phyloP scores from a whole-genome alignment of 2,113 vertebrate species.

The Stictonetta naevosa region DNA sequence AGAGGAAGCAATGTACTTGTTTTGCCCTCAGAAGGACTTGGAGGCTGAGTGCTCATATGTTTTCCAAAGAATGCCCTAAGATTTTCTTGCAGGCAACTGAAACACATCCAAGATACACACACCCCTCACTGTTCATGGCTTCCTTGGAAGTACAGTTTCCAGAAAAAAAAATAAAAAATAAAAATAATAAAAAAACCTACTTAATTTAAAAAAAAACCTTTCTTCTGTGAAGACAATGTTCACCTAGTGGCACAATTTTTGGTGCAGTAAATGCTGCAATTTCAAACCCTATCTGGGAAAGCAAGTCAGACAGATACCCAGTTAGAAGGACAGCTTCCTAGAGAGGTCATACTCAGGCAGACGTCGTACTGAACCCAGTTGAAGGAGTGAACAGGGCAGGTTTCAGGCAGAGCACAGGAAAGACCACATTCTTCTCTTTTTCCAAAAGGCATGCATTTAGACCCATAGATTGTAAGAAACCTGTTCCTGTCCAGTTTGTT shows the following conservation, averaged over 20 bases:
- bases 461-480: neutral
- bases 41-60: neutral
- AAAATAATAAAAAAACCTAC: neutral
- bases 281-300: neutral
- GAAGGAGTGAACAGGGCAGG: fast-evolving
- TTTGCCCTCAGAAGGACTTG: neutral
- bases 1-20: fast-evolving
- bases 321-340: neutral
- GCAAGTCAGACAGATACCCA: neutral
- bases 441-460: neutral
- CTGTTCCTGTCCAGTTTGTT: neutral
- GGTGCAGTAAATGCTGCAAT: neutral
- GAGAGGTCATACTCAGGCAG: neutral
- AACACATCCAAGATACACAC: neutral
- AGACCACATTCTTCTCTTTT: neutral
- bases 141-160: neutral
- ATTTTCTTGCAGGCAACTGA: neutral
- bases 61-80: neutral
- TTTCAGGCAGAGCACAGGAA: neutral
- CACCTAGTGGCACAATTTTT: neutral
- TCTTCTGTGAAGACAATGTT: neutral
- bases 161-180: neutral
- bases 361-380: neutral
- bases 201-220: neutral
- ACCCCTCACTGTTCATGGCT: neutral